phyloP scores from a whole-genome alignment of 2,888 invertebrate genomes.

The Shargacucullia verbasci region DNA sequence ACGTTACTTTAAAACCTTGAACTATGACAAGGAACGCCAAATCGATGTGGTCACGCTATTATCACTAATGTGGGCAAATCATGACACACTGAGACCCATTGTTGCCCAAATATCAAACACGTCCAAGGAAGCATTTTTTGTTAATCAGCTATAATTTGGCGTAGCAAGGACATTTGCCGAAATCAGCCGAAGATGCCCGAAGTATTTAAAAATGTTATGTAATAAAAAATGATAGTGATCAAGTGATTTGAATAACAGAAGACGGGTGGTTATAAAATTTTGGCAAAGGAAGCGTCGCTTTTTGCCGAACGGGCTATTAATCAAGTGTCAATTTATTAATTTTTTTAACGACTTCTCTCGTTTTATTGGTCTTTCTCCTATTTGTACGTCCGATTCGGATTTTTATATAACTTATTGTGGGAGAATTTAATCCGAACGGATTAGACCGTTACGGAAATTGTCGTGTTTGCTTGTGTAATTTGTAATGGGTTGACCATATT shows the following conservation, averaged over 20 bases:
- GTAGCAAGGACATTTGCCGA: slow-evolving; percentile 55
- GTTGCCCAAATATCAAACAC: slow-evolving; percentile 66
- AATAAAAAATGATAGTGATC: slow-evolving; percentile 16
- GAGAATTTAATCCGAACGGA: not conserved
- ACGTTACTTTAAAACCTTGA: slow-evolving; percentile 72
- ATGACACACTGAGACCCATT: slow-evolving; percentile 67
- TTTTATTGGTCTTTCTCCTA: slow-evolving; percentile 9
- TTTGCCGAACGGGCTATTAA: slow-evolving; percentile 30
- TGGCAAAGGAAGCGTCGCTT: slow-evolving; percentile 22
- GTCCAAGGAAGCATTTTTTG: slow-evolving; percentile 68
- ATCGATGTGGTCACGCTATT: slow-evolving; percentile 75
- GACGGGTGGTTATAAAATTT: slow-evolving; percentile 7
- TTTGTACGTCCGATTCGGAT: slow-evolving; percentile 8
- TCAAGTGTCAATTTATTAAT: slow-evolving; percentile 19
- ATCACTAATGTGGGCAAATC: slow-evolving; percentile 73
- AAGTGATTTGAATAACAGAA: slow-evolving; percentile 12
- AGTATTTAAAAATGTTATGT: slow-evolving; percentile 5
- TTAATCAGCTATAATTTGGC: slow-evolving; percentile 50
- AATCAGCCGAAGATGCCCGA: slow-evolving; percentile 15
- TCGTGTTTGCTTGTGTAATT: slow-evolving; percentile 10
- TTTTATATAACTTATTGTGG: slow-evolving; percentile 2
- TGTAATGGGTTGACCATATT: slow-evolving; percentile 5
- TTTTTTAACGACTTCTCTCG: slow-evolving; percentile 8
- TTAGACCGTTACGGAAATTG: slow-evolving; percentile 19
- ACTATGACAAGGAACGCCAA: slow-evolving; percentile 76